Base-by-base conservation (phyloP, 2,888 invertebrate genomes). In the Chouioia cunea region DNA sequence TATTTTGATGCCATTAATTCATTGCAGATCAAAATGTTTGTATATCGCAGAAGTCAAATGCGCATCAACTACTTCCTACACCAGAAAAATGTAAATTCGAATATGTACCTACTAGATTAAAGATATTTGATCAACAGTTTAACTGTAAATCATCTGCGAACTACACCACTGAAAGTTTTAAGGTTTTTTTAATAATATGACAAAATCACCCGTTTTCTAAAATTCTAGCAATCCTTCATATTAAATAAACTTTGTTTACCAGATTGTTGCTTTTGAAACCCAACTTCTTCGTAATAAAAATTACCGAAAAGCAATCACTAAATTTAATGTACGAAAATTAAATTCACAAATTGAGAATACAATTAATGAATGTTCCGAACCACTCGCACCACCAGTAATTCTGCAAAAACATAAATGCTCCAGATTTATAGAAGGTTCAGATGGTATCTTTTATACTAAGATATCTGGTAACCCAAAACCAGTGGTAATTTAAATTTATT, bases 251-350 rank as follows among this genome's bases (percentile, higher is more conserved):
- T 57, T 16, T n/a, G 36, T 48, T 46, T 56, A 57, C 22, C 81
- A 90, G 89, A 96, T 97, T 74, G 97, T 97, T 84, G 96, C 96
- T 65, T 97, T 97, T 87, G 98, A 98, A 88, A 96, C 97, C 85
- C 90, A 97, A 86, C 88, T 97, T 75, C 88, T 97, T 79, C 90
- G 96, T 76, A 97, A 97, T 87, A 94, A 95, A 66, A 96, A 95
- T 77, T 95, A 93, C 87, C 90, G 97, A 81, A 94, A 96, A 87
- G 92, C 94, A 50, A 92, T 96, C 75, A 96, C 94, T 64, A 92
- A 92, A 79, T 90, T 95, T 76, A 90, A 91, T 76, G 87, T 90
- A 64, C 92, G 92, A 74, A 95, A 95, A 87, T 89, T 89, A 74
- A 96, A 97, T 82, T 87, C 89, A 57, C 91, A 93, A 79, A 89